Percentiles rank a stretch among this genome's conserved stretches.
phyloP scores from a whole-genome alignment of 2,888 invertebrate genomes.

The Tineola bisselliella region DNA sequence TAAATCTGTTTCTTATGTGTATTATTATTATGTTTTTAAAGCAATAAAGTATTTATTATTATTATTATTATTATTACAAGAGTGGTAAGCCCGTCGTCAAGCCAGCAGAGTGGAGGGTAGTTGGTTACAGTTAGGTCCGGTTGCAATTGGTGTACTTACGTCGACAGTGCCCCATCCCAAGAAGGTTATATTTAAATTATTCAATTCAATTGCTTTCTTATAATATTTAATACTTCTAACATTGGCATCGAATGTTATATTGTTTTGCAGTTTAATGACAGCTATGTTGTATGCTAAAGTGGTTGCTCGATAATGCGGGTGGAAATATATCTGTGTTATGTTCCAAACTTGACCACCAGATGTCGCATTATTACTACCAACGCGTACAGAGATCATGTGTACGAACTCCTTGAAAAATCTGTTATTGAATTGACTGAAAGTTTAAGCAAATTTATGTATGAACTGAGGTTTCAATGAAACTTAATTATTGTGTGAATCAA shows the following conservation, averaged over 20 bases:
- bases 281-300: conserved; percentile 52
- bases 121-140: too few species aligned
- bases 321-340: conserved; percentile 50
- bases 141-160: conserved; percentile 28
- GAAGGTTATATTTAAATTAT: conserved; percentile 38
- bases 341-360: conserved; percentile 39
- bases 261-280: conserved; percentile 39
- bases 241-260: conserved; percentile 29
- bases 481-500: too few species aligned
- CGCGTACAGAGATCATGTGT: conserved; percentile 47
- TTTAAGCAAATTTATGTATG: too few species aligned
- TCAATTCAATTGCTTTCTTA: conserved; percentile 29
- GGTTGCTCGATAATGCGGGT: conserved; percentile 55
- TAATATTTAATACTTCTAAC: conserved; percentile 29
- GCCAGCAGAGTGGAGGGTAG: too few species aligned
- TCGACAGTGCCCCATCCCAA: conserved; percentile 56
- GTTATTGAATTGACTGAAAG: conserved; percentile 52
- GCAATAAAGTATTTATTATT: too few species aligned
- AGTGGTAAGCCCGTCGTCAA: too few species aligned
- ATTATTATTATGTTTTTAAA: too few species aligned
- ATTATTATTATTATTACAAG: too few species aligned
- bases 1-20: too few species aligned
- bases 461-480: too few species aligned
- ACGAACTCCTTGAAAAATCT: conserved; percentile 57
- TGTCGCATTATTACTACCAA: conserved; percentile 50